Base-by-base conservation (phyloP, 2,797 vertebrate genomes). In the Iguana delicatissima region DNA sequence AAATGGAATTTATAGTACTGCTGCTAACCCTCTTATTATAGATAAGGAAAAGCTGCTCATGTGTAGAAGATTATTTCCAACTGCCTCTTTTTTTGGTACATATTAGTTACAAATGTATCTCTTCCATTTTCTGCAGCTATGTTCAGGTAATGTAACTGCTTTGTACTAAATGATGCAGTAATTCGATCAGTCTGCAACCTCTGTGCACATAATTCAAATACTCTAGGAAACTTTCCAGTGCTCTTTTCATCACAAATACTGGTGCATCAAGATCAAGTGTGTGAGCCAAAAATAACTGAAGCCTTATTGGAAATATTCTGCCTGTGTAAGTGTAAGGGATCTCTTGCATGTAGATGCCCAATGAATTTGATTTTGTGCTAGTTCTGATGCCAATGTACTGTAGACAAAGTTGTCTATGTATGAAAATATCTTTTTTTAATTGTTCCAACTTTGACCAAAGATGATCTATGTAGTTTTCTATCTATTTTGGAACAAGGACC, bases 201-300 rank as follows among this genome's bases (percentile, higher is more conserved):
- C 57, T 9, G 1, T 89, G 64, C 87, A 90, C 72, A 93, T 12
- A 5, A 90, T 80, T 95, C 86, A 94, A 93, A 95, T 92, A 85
- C 84, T 92, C 89, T 90, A 93, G 94, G 93, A 96, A 97, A 95
- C 59, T 83, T 94, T 95, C 89, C 87, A 94, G 22, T 94, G 94
- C 69, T 64, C n/a, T 88, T 96, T 94, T 88, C 42, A 90, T 92
- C 69, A 94, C 89, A 95, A 96, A 93, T 96, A 96, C 89, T 95
- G 90, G 95, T 94, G 29, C 79, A 93, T 93, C 90, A 93, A 93
- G 93, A 92, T 59, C 91, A 94, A 87, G 62, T 79, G 2, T 89
- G 55, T 89, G 55, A 96, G 93, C n/a, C 87, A 76, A 93, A 95
- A 74, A 32, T 87, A 8, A 80, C 35, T 59, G 22, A 92, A 83